These are phyloP conservation scores for Fulmarus glacialis DNA, from an alignment of 2,113 vertebrate genomes.

Conservation along the genomic window DNA sequence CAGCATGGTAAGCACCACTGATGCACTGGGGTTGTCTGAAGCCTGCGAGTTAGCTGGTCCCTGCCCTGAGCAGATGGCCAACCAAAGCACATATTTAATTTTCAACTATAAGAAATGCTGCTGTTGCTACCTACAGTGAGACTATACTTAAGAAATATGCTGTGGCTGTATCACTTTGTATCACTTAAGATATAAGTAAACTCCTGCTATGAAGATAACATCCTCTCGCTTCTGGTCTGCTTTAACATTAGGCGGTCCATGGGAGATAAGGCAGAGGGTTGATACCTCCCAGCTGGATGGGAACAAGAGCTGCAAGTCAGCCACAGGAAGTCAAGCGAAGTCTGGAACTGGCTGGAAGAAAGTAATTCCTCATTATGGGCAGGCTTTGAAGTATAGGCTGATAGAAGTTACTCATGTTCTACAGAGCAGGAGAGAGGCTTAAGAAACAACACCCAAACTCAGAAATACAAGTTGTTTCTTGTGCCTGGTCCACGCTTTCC, in stretches of 20 bases:
- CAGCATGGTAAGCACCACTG: not conserved
- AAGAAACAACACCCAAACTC: not conserved
- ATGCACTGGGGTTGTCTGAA: not conserved
- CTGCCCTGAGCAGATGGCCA: not conserved
- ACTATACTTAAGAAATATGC: not conserved
- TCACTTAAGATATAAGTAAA: not conserved
- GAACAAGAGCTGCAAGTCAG: not conserved
- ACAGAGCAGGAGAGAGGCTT: not conserved
- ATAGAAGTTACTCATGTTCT: not conserved
- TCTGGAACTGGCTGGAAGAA: not conserved
- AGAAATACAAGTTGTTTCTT: not conserved
- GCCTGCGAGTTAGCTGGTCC: not conserved
- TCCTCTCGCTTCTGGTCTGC: not conserved
- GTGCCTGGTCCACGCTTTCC: not conserved
- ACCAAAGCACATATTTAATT: not conserved
- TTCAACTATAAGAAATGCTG: not conserved
- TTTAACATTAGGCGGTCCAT: not conserved
- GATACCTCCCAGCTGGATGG: slow-evolving; percentile 5
- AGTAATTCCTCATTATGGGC: not conserved
- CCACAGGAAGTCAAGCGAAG: not conserved
- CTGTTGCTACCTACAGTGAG: not conserved
- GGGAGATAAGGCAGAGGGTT: not conserved
- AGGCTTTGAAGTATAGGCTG: not conserved
- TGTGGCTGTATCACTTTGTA: not conserved
- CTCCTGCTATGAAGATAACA: not conserved